These are phyloP conservation scores for Drosophila nigrodunni DNA, from an alignment of 1,140 invertebrate species.

Conservation along the genomic window DNA sequence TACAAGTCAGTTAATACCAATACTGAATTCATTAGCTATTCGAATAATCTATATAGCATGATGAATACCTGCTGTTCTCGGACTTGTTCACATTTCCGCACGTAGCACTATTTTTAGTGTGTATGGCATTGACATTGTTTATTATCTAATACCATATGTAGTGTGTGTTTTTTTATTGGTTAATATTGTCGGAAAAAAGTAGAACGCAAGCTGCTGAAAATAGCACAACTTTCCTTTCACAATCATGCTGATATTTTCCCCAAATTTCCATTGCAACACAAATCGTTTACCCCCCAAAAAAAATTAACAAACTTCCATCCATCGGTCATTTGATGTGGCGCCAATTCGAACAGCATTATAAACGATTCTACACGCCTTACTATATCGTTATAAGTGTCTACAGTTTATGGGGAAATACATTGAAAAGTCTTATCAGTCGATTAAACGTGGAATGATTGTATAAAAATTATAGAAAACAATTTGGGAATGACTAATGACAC, in stretches of 20 bases:
- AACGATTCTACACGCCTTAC: conserved; percentile 10
- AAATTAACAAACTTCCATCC: conserved; percentile 2
- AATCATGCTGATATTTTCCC: conserved; percentile 2
- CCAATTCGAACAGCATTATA: conserved; percentile 6
- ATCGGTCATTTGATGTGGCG: conserved; percentile 8
- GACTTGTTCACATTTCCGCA: conserved; percentile 20
- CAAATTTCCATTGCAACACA: conserved; percentile 16
- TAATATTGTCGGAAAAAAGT: conserved; percentile 3
- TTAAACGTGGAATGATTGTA: background rate
- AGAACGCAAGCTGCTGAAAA: conserved; percentile 26
- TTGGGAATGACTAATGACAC: conserved; percentile 20
- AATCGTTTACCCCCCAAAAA: background rate
- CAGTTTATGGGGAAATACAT: background rate
- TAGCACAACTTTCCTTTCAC: conserved; percentile 34
- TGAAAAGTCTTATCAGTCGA: conserved; percentile 15
- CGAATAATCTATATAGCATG: conserved; percentile 21
- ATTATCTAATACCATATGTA: conserved; percentile 36
- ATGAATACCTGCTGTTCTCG: conserved; percentile 8
- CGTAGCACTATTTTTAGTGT: conserved; percentile 6
- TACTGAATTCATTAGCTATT: conserved; percentile 2
- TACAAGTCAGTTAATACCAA: conserved; percentile 14
- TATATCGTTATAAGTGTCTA: background rate
- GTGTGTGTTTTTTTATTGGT: conserved; percentile 1
- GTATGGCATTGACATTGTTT: conserved; percentile 48
- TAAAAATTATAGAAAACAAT: conserved; percentile 18